Evolutionary conservation across 2,888 invertebrate species (phyloP).

Genomic region (Caenorhabditis sp.): DNA sequence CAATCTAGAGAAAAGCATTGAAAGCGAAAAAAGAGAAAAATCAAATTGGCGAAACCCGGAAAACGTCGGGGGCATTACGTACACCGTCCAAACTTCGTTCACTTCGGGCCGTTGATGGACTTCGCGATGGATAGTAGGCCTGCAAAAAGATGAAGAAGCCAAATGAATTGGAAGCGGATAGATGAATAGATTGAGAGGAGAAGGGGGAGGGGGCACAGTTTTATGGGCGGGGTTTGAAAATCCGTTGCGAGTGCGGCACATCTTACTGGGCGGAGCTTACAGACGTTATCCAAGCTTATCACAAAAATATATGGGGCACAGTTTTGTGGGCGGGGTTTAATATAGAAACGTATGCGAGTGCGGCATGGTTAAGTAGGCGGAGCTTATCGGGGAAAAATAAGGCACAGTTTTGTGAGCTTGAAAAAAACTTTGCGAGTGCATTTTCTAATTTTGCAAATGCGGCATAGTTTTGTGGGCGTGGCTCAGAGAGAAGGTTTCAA

Average conservation of each 20-base stretch:
- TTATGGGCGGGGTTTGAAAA: background rate
- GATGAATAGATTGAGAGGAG: constrained; percentile 10
- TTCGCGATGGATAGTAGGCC: constrained; percentile 59
- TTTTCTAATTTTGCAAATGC: background rate
- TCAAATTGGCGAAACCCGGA: background rate
- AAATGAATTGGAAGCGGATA: constrained; percentile 2
- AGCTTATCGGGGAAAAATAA: too few relatives aligned
- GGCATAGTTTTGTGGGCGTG: background rate
- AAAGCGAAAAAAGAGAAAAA: background rate
- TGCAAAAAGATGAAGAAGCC: constrained; percentile 30
- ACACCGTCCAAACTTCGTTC: constrained; percentile 54
- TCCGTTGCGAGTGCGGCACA: background rate
- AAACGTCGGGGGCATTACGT: constrained; percentile 18
- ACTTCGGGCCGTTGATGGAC: constrained; percentile 53
- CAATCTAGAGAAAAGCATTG: background rate
- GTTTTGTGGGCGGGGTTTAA: too few relatives aligned
- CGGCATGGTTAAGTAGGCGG: background rate
- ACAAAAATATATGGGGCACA: too few relatives aligned
- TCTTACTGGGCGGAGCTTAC: too few relatives aligned
- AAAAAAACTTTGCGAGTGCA: too few relatives aligned
- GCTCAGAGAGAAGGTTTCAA: background rate
- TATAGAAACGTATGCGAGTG: too few relatives aligned
- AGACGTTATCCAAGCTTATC: too few relatives aligned
- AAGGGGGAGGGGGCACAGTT: background rate
- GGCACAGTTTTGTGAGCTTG: too few relatives aligned